These are phyloP conservation scores for Chionodraco myersi DNA, from an alignment of 2,113 vertebrate species.

Conservation along the genomic window DNA sequence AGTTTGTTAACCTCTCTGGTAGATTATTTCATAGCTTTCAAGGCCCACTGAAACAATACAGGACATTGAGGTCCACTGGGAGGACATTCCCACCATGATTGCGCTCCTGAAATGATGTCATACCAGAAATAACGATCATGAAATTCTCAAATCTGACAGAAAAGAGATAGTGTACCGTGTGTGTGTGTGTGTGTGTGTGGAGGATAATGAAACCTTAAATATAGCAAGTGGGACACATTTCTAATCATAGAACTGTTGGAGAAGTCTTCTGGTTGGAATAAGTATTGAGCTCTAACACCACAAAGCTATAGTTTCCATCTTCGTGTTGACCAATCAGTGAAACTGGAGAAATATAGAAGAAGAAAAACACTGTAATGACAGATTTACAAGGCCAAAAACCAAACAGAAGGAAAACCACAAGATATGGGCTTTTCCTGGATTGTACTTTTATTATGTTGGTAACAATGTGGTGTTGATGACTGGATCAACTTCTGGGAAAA, in stretches of 20 bases:
- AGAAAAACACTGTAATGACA: not conserved
- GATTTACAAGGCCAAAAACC: not conserved
- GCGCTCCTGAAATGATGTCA: constrained; percentile 67
- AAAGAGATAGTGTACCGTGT: constrained; percentile 6
- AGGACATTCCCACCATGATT: constrained; percentile 75
- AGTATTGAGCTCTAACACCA: not conserved
- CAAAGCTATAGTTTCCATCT: not conserved
- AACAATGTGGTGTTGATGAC: constrained; percentile 37
- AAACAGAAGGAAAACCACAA: not conserved
- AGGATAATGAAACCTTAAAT: not conserved
- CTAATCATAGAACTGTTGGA: not conserved
- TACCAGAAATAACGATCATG: constrained; percentile 17
- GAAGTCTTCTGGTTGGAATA: not conserved
- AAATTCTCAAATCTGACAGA: constrained; percentile 21
- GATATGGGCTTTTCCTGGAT: not conserved
- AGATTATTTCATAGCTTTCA: constrained; percentile 83
- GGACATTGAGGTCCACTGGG: constrained; percentile 28
- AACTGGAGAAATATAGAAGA: not conserved
- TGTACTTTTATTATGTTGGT: not conserved
- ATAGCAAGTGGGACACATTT: not conserved
- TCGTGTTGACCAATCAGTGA: not conserved
- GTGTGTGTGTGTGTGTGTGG: not conserved
- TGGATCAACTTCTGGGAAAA: constrained; percentile 74
- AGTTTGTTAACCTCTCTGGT: constrained; percentile 80
- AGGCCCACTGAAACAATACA: constrained; percentile 69